phyloP scores from a whole-genome alignment of 2,888 invertebrate species.

The Theristus sp. region DNA sequence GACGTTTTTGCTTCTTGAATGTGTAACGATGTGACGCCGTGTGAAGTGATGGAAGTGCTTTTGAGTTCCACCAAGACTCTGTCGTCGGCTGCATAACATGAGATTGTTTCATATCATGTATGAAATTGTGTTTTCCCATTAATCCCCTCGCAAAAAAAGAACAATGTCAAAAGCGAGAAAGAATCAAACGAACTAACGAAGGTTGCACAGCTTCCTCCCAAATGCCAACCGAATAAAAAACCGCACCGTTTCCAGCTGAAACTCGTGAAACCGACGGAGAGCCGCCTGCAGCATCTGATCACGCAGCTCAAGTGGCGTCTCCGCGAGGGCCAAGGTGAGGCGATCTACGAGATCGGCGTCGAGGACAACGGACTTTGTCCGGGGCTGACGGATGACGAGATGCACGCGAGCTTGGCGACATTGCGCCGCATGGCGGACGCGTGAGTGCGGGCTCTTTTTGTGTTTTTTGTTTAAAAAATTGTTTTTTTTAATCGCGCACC shows the following conservation, averaged over 20 bases:
- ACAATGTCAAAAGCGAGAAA: neutral
- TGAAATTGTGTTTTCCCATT: too few relatives aligned
- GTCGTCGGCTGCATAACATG: too few relatives aligned
- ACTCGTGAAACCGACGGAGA: constrained; percentile 69
- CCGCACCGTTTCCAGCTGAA: constrained; percentile 45
- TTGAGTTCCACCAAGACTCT: too few relatives aligned
- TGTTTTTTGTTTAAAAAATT: too few relatives aligned
- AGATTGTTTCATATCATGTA: too few relatives aligned
- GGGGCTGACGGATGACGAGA: constrained; percentile 61
- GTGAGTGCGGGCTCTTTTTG: neutral
- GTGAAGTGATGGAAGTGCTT: too few relatives aligned
- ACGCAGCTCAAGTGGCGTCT: constrained; percentile 98
- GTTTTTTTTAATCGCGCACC: too few relatives aligned
- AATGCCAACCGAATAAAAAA: neutral
- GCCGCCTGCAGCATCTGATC: constrained; percentile 80
- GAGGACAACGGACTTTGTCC: constrained; percentile 41
- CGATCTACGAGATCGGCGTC: constrained; percentile 81
- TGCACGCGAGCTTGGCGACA: constrained; percentile 66
- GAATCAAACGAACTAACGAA: too few relatives aligned
- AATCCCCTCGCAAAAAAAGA: neutral
- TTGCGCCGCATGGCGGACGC: constrained; percentile 62
- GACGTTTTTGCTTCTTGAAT: too few relatives aligned
- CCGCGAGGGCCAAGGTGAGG: constrained; percentile 82
- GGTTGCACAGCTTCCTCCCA: too few relatives aligned
- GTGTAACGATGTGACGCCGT: too few relatives aligned